Percentiles rank a stretch among this genome's conserved stretches.
phyloP scores from a whole-genome alignment of 1,140 invertebrate genomes.

The Anadara kagoshimensis region DNA sequence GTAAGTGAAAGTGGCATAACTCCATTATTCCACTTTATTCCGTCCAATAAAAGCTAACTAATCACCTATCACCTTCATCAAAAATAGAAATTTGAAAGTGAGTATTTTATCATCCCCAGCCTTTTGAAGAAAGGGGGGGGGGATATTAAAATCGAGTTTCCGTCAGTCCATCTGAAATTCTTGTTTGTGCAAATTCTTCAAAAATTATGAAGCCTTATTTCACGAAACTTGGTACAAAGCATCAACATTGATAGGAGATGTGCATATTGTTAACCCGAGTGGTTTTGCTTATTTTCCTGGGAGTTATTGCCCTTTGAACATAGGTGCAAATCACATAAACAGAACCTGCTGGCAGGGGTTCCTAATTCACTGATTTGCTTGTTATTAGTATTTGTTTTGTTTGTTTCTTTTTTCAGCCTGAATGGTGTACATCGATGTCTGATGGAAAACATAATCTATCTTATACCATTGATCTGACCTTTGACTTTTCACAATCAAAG shows the following conservation, averaged over 20 bases:
- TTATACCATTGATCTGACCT: conserved; percentile 1
- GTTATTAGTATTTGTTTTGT: background rate
- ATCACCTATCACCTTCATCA: background rate
- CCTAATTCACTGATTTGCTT: background rate
- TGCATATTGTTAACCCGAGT: too few relatives aligned
- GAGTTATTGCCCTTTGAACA: too few relatives aligned
- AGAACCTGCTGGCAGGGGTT: background rate
- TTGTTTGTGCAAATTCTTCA: too few relatives aligned
- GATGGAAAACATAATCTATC: conserved; percentile 21
- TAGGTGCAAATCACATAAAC: too few relatives aligned
- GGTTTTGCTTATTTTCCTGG: too few relatives aligned
- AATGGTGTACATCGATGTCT: conserved; percentile 25
- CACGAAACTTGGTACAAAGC: too few relatives aligned
- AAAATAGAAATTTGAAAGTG: background rate
- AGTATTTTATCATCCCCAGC: background rate
- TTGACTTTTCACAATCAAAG: background rate
- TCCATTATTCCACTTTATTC: background rate
- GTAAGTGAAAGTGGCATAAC: background rate
- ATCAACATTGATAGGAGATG: too few relatives aligned
- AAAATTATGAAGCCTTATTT: too few relatives aligned
- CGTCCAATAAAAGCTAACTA: background rate
- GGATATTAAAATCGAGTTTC: too few relatives aligned
- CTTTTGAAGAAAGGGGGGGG: too few relatives aligned
- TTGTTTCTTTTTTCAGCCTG: background rate
- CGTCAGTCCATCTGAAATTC: too few relatives aligned